These are phyloP conservation scores for Pyralis farinalis DNA, from an alignment of 2,888 invertebrate genomes.

Conservation along the genomic window DNA sequence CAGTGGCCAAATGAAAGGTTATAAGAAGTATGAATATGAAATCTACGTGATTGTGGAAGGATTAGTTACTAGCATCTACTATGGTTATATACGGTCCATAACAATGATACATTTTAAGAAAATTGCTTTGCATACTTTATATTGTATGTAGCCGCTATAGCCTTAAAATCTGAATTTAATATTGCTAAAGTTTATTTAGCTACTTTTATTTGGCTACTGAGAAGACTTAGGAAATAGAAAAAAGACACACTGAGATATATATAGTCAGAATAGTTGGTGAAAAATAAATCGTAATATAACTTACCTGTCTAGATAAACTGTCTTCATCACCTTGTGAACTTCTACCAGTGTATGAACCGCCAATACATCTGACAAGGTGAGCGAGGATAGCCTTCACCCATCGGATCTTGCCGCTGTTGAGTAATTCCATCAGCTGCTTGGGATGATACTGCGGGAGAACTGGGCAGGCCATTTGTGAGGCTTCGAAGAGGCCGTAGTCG, in stretches of 20 bases:
- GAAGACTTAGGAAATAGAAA: not conserved
- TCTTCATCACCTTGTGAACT: conserved; percentile 82
- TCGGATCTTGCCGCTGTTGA: conserved; percentile 98
- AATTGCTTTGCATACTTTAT: too few relatives aligned
- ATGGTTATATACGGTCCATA: too few relatives aligned
- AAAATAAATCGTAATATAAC: not conserved
- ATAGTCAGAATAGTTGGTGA: not conserved
- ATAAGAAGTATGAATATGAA: not conserved
- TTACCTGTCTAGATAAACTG: conserved; percentile 77
- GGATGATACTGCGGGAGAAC: conserved; percentile 99
- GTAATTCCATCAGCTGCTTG: conserved; percentile 97
- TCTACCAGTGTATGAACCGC: conserved; percentile 79
- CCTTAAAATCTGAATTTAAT: too few relatives aligned
- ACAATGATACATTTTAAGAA: too few relatives aligned
- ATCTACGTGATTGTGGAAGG: too few relatives aligned
- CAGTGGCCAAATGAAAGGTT: conserved; percentile 7
- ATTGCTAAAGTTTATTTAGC: too few relatives aligned
- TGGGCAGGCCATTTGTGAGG: conserved; percentile 97
- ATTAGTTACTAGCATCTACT: too few relatives aligned
- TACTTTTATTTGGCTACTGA: conserved; percentile 5
- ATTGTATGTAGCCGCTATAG: too few relatives aligned
- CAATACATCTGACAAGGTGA: conserved; percentile 93
- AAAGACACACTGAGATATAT: not conserved
- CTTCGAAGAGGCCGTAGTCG: conserved; percentile 97
- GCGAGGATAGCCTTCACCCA: conserved; percentile 99